A percentile compares a stretch with the other conserved stretches of the same genome.
Evolutionary conservation across 2,888 invertebrate genomes (phyloP).

Genomic region (Galerucella pusilla): DNA sequence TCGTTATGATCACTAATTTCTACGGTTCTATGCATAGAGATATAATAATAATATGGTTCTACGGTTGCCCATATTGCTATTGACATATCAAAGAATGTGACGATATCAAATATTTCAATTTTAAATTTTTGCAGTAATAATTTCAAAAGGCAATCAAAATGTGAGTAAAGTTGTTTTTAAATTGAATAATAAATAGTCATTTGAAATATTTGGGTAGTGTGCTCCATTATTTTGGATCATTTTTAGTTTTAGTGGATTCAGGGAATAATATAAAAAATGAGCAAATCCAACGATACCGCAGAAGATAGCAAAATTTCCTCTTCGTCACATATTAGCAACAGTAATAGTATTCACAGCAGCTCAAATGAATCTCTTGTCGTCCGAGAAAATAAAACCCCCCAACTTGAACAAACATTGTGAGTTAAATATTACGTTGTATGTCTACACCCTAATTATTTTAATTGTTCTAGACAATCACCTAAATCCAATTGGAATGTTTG

Average conservation of each 20-base stretch:
- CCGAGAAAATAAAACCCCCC: conserved; percentile 24
- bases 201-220: conserved; percentile 21
- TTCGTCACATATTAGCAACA: conserved; percentile 22
- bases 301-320: conserved; percentile 23
- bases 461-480: conserved; percentile 8
- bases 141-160: conserved; percentile 42
- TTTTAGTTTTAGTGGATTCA: conserved; percentile 46
- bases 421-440: conserved; percentile 16
- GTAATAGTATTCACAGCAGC: conserved; percentile 40
- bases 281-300: conserved; percentile 29
- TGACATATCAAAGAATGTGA: conserved; percentile 19
- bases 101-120: conserved; percentile 13
- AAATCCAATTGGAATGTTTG: conserved; percentile 25
- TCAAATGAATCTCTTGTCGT: conserved; percentile 45
- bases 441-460: conserved; percentile 3
- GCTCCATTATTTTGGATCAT: conserved; percentile 10
- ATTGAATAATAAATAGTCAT: conserved; percentile 38
- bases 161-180: conserved; percentile 40
- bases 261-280: conserved; percentile 33
- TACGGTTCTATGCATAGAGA: too few species aligned
- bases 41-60: background rate
- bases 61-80: background rate
- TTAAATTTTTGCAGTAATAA: conserved; percentile 16
- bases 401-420: conserved; percentile 33
- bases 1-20: background rate